These are phyloP conservation scores for Myiozetetes cayanensis DNA, from an alignment of 2,113 vertebrate genomes.

Conservation along the genomic window DNA sequence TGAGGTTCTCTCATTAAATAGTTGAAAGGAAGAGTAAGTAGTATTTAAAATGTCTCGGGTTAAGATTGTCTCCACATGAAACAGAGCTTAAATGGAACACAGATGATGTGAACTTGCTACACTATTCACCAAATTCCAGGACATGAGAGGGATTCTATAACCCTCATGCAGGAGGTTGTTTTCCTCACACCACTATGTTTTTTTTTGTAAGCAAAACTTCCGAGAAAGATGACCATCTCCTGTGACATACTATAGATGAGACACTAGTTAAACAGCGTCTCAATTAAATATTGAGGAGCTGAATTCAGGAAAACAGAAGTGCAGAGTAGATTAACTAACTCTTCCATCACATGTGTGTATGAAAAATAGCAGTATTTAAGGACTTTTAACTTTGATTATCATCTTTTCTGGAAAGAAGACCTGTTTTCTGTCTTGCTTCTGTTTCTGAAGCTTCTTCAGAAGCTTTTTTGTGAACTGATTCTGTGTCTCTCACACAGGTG, in stretches of 20 bases:
- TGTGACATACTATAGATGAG: not conserved
- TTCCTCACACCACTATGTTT: not conserved
- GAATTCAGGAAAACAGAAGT: not conserved
- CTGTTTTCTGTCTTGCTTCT: not conserved
- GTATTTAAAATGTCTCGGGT: not conserved
- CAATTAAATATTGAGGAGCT: not conserved
- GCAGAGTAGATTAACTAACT: not conserved
- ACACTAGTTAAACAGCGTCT: not conserved
- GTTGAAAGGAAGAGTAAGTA: not conserved
- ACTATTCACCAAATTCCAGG: not conserved
- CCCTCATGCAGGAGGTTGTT: not conserved
- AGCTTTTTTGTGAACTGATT: not conserved
- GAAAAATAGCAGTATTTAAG: not conserved
- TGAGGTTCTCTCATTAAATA: not conserved
- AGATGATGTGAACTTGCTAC: not conserved
- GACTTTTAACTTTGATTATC: not conserved
- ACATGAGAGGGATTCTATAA: not conserved
- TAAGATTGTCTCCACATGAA: not conserved
- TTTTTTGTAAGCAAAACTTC: not conserved
- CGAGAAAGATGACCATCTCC: not conserved
- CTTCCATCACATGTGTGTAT: not conserved
- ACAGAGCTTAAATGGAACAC: not conserved
- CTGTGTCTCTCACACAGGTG: constrained; percentile 72
- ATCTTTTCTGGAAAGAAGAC: not conserved
- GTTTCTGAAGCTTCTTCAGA: not conserved